Evolutionary conservation across 1,140 invertebrate genomes (phyloP), one percentile per base, ranked within the genome.

Genomic region (Cydia amplana): DNA sequence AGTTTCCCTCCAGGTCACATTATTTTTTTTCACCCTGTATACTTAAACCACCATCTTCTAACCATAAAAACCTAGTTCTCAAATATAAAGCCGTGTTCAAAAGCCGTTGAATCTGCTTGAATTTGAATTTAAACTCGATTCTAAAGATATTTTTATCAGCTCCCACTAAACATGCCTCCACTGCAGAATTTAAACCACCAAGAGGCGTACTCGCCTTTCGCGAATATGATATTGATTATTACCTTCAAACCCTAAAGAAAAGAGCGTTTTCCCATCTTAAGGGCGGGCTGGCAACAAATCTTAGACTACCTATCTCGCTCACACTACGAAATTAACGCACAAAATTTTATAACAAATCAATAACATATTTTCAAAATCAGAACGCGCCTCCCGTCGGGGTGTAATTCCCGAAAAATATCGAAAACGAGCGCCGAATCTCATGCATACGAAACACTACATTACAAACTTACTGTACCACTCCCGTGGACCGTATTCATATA

Each of bases 361-460:
- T 10, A 60, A 4, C 55, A 60, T 20, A 60, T 60, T 60, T 60
- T 23, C 0, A 20, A 18, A 40, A 16, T 74, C 7, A 25, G 14
- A 67, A 70, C 5, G 1, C 49, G 5, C 10, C 20, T 12, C 55
- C 55, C 16, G 55, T 23, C 72, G 9, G 18, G 16, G 60, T 75
- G n/a, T 49, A 75, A 75, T 75, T 75, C 43, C 60, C 74, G 63
- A 75, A 75, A 75, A 75, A 75, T 75, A 75, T 75, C 63, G 63
- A 40, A 75, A 75, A 65, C 51, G 72, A 16, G 72, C 32, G 7
- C 43, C 60, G 63, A 63, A 43, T 46, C 63, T 75, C 60, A 65
- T 75, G 74, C 74, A 75, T 75, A 75, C 74, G 18, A 67, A 75
- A 65, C 32, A 67, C 14, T 67, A 20, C 46, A 75, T 75, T 75